Evolutionary conservation across 2,888 invertebrate genomes (phyloP).

Genomic region (Alentia gelatinosa): DNA sequence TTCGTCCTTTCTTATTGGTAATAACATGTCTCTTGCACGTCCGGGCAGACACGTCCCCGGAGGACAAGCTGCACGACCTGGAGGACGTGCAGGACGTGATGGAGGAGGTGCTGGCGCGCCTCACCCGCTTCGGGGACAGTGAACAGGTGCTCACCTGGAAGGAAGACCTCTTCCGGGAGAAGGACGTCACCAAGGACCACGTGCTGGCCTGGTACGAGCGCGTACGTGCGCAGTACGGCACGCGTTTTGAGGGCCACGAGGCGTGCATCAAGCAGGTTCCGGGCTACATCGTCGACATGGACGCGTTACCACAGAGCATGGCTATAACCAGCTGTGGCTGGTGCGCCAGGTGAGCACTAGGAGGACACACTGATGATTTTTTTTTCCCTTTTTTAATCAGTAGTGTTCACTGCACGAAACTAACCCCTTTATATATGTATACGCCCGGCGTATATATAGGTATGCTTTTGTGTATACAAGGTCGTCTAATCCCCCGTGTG

Average conservation of each 20-base stretch:
- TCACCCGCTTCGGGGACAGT: constrained; percentile 26
- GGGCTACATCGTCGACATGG: constrained; percentile 56
- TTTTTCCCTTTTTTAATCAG: too few relatives aligned
- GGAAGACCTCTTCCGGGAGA: constrained; percentile 42
- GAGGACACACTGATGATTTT: too few relatives aligned
- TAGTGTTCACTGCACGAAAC: too few relatives aligned
- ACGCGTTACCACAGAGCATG: constrained; percentile 55
- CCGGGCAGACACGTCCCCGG: background rate
- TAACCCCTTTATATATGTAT: too few relatives aligned
- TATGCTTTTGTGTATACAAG: too few relatives aligned
- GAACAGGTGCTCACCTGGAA: constrained; percentile 37
- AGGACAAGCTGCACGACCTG: constrained; percentile 1
- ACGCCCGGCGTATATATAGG: too few relatives aligned
- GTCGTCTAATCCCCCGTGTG: too few relatives aligned
- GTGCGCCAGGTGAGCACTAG: constrained; percentile 59
- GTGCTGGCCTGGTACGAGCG: constrained; percentile 24
- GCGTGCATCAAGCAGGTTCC: constrained; percentile 61
- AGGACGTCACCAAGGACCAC: constrained; percentile 42
- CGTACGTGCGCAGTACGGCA: constrained; percentile 58
- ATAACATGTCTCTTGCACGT: too few relatives aligned
- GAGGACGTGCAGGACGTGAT: constrained; percentile 41
- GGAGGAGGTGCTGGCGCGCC: constrained; percentile 29
- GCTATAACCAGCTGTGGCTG: constrained; percentile 57
- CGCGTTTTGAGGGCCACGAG: constrained; percentile 59
- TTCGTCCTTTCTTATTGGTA: too few relatives aligned